Evolutionary conservation across 2,797 vertebrate genomes (phyloP), one percentile per base, ranked within the genome.

Genomic region (Enoplosus armatus): DNA sequence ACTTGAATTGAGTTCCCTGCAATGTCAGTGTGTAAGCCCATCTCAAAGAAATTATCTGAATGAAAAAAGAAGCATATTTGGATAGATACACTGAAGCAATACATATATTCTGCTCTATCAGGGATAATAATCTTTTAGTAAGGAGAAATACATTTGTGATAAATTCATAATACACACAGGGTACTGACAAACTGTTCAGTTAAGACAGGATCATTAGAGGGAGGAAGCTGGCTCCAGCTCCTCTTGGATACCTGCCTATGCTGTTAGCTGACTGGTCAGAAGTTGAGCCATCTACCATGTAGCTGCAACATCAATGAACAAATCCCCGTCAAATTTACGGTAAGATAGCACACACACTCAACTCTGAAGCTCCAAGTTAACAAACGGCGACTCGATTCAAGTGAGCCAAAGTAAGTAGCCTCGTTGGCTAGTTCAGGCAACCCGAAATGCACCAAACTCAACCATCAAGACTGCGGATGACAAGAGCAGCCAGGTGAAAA

Each of bases 401-500:
- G 22, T 8, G 53, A 29, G 50, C 9, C 26, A 27, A 8, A n/a
- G 45, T 1, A 16, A 53, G 20, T 0, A 27, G 37, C 31, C 24
- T 27, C 54, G 16, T 15, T 24, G 11, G 50, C 14, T 47, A 26
- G 29, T 58, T 53, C 6, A 12, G 58, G 14, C 15, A 31, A 63
- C 26, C 66, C 53, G 29, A 68, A 53, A 70, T 29, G 56, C 35
- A 53, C 8, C 37, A 43, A 59, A 41, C 27, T 60, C 54, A 8
- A 64, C 33, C 37, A 64, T 18, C 3, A 27, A 24, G 37, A 45
- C 43, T 31, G 3, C 12, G 26, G 62, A 35, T 82, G 74, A 50
- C 9, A 27, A n/a, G 35, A 73, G 29, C 20, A 48, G 39, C 31
- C 47, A 76, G 72, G 67, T 76, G 47, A 59, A 60, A 53, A 35